phyloP scores from a whole-genome alignment of 2,113 vertebrate species.

The Setophaga coronata region DNA sequence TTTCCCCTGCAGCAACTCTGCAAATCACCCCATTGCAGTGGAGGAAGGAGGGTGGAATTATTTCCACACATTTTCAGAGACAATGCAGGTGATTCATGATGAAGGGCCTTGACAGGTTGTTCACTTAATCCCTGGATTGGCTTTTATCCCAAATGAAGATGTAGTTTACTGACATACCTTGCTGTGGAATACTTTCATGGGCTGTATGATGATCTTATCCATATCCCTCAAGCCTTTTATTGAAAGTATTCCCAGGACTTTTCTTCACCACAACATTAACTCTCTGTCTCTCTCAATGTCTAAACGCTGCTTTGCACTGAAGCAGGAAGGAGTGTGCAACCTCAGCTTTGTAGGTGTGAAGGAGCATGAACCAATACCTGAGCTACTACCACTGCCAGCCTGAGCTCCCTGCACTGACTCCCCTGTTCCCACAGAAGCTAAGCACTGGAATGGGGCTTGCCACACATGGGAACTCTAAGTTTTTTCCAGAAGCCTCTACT shows the following conservation, averaged over 20 bases:
- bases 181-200: background rate
- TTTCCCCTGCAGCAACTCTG: background rate
- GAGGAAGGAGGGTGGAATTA: background rate
- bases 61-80: constrained; percentile 19
- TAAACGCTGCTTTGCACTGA: background rate
- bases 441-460: background rate
- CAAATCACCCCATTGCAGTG: background rate
- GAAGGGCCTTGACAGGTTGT: background rate
- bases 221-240: background rate
- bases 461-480: accelerated
- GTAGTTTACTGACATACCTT: background rate
- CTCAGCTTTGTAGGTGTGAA: background rate
- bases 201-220: constrained; percentile 4
- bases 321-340: background rate
- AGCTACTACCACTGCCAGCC: background rate
- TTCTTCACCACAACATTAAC: background rate
- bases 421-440: background rate
- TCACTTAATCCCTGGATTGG: background rate
- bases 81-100: background rate
- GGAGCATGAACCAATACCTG: background rate
- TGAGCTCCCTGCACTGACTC: background rate
- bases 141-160: constrained; percentile 1
- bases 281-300: background rate
- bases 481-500: background rate
- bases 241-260: background rate